phyloP scores from a whole-genome alignment of 1,140 invertebrate species.

The Lasioglossum albipes region DNA sequence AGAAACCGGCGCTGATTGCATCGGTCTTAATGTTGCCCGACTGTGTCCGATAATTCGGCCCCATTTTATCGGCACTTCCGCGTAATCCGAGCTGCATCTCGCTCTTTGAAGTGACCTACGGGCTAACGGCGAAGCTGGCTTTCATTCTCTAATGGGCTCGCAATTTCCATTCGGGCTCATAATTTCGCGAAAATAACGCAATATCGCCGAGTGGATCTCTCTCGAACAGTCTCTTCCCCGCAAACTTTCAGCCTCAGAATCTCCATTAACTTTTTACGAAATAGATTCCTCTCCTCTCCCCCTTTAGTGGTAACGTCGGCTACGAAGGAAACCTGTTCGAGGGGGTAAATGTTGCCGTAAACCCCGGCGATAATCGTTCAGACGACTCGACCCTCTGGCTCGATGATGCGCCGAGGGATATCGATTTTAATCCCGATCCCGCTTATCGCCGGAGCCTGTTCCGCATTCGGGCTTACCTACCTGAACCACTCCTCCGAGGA shows the following conservation, averaged over 20 bases:
- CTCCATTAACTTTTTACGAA: constrained; percentile 41
- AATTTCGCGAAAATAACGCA: constrained; percentile 33
- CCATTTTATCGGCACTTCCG: constrained; percentile 13
- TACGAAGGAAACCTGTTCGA: neutral
- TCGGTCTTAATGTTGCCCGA: constrained; percentile 34
- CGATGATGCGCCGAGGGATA: constrained; percentile 6
- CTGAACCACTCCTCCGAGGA: neutral
- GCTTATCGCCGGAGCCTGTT: neutral
- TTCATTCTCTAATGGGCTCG: constrained; percentile 22
- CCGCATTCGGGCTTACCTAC: neutral
- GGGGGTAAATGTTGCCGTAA: constrained; percentile 28
- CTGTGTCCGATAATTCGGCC: constrained; percentile 27
- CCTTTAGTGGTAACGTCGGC: too few species aligned
- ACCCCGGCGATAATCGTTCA: constrained; percentile 29
- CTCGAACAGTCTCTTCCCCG: neutral
- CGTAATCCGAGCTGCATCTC: constrained; percentile 16
- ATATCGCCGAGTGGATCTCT: constrained; percentile 29
- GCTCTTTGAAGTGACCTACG: constrained; percentile 20
- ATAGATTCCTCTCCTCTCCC: neutral
- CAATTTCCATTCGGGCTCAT: neutral
- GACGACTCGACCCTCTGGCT: neutral
- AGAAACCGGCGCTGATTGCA: constrained; percentile 42
- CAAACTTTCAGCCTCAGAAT: constrained; percentile 20
- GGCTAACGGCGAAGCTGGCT: neutral
- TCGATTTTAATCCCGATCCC: constrained; percentile 38